phyloP scores from a whole-genome alignment of 2,797 vertebrate species.

The Neosalanx taihuensis region DNA sequence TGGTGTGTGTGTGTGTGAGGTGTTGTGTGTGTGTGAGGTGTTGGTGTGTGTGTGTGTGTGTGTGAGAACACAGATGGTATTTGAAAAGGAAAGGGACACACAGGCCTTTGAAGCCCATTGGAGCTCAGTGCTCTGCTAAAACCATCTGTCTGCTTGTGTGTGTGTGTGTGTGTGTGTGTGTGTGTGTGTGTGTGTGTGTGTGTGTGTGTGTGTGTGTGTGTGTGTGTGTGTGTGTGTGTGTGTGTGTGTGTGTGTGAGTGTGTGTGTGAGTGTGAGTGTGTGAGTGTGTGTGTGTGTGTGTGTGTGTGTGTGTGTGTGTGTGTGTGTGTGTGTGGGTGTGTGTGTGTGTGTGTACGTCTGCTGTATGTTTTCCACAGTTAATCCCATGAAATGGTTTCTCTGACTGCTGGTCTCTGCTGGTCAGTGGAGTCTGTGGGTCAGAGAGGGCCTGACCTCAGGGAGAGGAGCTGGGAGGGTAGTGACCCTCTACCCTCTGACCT shows the following conservation, averaged over 20 bases:
- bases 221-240: too few relatives aligned
- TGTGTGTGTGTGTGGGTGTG: too few relatives aligned
- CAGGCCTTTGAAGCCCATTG: conserved; percentile 70
- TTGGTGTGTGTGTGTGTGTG: conserved; percentile 36
- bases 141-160: conserved; percentile 68
- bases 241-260: too few relatives aligned
- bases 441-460: conserved; percentile 56
- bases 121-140: conserved; percentile 67
- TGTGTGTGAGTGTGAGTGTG: too few relatives aligned
- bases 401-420: conserved; percentile 33
- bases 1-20: neutral
- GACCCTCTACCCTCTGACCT: too few relatives aligned
- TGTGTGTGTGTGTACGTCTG: too few relatives aligned
- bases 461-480: too few relatives aligned
- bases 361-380: too few relatives aligned
- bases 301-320: too few relatives aligned
- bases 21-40: neutral
- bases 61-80: conserved; percentile 70
- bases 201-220: too few relatives aligned
- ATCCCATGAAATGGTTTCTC: neutral
- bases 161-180: conserved; percentile 13
- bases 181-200: neutral
- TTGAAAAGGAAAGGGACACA: conserved; percentile 63
- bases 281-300: too few relatives aligned
- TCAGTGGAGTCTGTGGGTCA: conserved; percentile 67